phyloP scores from a whole-genome alignment of 2,888 invertebrate genomes.

The Isoperla grammatica region DNA sequence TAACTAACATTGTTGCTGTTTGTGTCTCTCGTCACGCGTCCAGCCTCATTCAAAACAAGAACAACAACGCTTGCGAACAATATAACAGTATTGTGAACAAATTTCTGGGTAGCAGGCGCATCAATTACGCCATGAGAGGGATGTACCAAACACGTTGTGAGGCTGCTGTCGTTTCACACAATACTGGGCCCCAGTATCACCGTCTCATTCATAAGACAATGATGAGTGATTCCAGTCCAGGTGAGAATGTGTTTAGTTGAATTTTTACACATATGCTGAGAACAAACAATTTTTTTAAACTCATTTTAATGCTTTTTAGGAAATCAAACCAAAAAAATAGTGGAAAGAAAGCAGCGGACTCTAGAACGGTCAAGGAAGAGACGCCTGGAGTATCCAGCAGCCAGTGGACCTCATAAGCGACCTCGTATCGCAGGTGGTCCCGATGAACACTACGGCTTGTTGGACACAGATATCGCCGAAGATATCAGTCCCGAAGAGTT shows the following conservation, averaged over 20 bases:
- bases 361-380: no score
- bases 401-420: no score
- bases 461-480: no score
- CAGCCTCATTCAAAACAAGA: not conserved
- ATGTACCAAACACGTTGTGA: not conserved
- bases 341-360: no score
- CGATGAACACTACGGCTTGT: no score
- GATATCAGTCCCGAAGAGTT: no score
- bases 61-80: slow-evolving; percentile 8
- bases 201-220: not conserved
- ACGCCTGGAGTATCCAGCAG: no score
- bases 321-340: no score
- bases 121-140: not conserved
- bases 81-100: slow-evolving; percentile 9
- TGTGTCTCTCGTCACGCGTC: not conserved
- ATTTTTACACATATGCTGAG: no score
- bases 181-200: not conserved
- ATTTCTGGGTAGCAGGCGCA: slow-evolving; percentile 5
- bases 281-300: no score
- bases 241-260: not conserved
- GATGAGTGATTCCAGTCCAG: not conserved
- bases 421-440: no score
- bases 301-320: no score
- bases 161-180: not conserved
- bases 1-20: not conserved